phyloP scores from a whole-genome alignment of 64 coral and sea anemone species.

The Stichodactyla mertensii region DNA sequence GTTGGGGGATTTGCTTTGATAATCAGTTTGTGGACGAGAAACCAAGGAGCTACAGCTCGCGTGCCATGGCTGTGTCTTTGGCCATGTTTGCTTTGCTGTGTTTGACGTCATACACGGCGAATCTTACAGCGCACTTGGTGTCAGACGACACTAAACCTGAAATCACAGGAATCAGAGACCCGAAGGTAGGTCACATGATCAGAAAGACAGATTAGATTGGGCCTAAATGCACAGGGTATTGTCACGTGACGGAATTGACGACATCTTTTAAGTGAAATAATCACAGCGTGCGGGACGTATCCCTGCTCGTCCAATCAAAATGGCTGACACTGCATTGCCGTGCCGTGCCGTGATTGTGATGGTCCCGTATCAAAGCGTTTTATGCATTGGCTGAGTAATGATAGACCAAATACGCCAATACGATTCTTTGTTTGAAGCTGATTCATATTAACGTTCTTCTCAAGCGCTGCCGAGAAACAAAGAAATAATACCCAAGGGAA shows the following conservation, averaged over 20 bases:
- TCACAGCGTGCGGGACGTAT: not conserved
- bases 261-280: not conserved
- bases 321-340: too few relatives aligned
- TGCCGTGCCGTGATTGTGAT: too few relatives aligned
- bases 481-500: too few relatives aligned
- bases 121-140: constrained; percentile 76
- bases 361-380: too few relatives aligned
- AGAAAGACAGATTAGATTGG: not conserved
- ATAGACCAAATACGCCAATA: too few relatives aligned
- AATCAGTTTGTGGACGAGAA: constrained; percentile 80
- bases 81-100: constrained; percentile 81
- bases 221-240: too few relatives aligned
- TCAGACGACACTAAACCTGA: constrained; percentile 83
- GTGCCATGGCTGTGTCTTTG: constrained; percentile 69
- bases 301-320: too few relatives aligned
- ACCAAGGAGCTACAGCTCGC: constrained; percentile 64
- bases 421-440: too few relatives aligned
- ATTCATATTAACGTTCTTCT: too few relatives aligned
- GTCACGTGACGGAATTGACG: not conserved
- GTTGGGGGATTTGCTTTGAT: constrained; percentile 95
- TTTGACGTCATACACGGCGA: constrained; percentile 85
- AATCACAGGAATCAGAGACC: constrained; percentile 70
- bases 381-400: too few relatives aligned
- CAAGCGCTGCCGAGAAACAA: too few relatives aligned
- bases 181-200: constrained; percentile 43